Conservation (phyloP, 2,888 invertebrate species). For the Ethmia dodecea region DNA sequence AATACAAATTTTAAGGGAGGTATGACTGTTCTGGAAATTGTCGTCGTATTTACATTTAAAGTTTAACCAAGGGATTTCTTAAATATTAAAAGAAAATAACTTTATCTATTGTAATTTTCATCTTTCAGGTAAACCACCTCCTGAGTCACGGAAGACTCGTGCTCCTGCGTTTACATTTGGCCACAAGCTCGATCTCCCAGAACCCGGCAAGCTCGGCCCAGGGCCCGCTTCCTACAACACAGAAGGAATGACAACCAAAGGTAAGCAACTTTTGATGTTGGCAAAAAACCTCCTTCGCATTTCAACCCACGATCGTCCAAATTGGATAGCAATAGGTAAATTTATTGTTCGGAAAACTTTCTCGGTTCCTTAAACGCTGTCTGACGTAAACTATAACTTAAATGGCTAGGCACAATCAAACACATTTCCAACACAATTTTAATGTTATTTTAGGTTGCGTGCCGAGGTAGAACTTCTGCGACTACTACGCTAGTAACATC, state of each 20-base stretch:
- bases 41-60: neutral
- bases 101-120: neutral
- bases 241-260: constrained; percentile 89
- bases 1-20: too few species aligned
- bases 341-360: too few species aligned
- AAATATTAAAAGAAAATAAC: too few species aligned
- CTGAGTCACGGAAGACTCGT: constrained; percentile 86
- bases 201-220: constrained; percentile 82
- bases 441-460: constrained; percentile 24
- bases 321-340: too few species aligned
- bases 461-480: constrained; percentile 28
- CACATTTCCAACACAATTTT: neutral
- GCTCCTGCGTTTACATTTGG: constrained; percentile 92
- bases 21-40: too few species aligned
- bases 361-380: neutral
- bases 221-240: constrained; percentile 95
- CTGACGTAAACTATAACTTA: neutral
- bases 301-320: too few species aligned
- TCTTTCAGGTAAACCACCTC: constrained; percentile 84
- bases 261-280: constrained; percentile 68
- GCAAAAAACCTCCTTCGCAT: too few species aligned
- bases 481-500: constrained; percentile 32
- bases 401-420: constrained; percentile 1
- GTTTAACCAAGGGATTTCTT: too few species aligned
- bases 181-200: constrained; percentile 76